phyloP scores from a whole-genome alignment of 37 sponge, comb jelly and placozoan genomes.

The Tethya wilhelma region DNA sequence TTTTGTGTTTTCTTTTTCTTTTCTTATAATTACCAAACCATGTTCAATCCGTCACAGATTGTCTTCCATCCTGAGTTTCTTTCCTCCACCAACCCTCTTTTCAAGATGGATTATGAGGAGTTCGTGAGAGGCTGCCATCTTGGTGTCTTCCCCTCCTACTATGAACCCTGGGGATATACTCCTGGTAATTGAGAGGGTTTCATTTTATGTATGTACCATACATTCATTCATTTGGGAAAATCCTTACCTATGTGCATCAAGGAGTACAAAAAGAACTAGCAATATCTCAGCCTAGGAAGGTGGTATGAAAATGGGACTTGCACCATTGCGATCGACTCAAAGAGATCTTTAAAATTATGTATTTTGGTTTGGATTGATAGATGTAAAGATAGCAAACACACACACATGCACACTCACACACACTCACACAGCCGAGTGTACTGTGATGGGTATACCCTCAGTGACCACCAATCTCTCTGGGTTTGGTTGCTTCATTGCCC shows the following conservation, averaged over 20 bases:
- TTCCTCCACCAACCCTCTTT: constrained; percentile 94
- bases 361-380: too few species aligned
- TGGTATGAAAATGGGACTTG: too few species aligned
- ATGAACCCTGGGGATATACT: constrained; percentile 99
- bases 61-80: constrained; percentile 99
- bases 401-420: too few species aligned
- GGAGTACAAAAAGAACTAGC: too few species aligned
- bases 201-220: too few species aligned
- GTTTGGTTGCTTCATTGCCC: constrained; percentile 96
- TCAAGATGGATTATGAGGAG: constrained; percentile 96
- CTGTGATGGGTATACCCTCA: constrained; percentile 98
- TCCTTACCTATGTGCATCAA: too few species aligned
- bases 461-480: constrained; percentile 99
- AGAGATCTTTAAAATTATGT: too few species aligned
- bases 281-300: too few species aligned
- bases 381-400: too few species aligned
- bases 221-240: too few species aligned
- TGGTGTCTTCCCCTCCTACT: constrained; percentile 99
- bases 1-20: background rate
- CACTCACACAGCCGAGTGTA: constrained; percentile 87
- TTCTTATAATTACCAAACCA: too few species aligned
- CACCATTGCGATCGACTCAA: too few species aligned
- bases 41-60: constrained; percentile 78
- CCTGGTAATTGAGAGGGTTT: constrained; percentile 62
- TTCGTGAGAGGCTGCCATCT: constrained; percentile 98